These are phyloP conservation scores for Cinara cedri DNA, from an alignment of 2,888 invertebrate species.

Conservation along the genomic window DNA sequence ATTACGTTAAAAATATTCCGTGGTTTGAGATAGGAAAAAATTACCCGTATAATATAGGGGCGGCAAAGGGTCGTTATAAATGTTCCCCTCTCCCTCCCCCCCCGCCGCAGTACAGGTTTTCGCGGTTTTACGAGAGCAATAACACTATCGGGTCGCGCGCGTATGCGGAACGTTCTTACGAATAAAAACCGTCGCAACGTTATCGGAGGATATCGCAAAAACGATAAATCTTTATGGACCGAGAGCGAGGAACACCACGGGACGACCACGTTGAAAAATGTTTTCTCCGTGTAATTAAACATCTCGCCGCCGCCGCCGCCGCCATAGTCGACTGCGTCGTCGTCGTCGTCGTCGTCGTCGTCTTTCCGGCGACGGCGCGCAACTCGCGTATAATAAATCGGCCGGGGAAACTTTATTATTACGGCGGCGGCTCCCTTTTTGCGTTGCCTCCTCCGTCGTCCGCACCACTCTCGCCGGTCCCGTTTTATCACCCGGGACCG, in stretches of 20 bases:
- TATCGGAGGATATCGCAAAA: too few species aligned
- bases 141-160: not conserved
- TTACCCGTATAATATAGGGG: too few species aligned
- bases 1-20: too few species aligned
- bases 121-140: too few species aligned
- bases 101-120: too few species aligned
- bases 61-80: too few species aligned
- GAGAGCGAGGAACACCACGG: not conserved
- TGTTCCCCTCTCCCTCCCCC: too few species aligned
- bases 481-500: slow-evolving; percentile 37
- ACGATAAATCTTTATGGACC: not conserved
- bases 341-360: not conserved
- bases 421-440: slow-evolving; percentile 6
- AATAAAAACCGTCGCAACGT: too few species aligned
- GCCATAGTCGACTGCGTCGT: not conserved
- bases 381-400: slow-evolving; percentile 37
- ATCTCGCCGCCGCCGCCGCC: slow-evolving; percentile 8
- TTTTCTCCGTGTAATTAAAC: slow-evolving; percentile 29
- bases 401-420: slow-evolving; percentile 51
- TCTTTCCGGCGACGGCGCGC: slow-evolving; percentile 21
- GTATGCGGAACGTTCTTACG: too few species aligned
- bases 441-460: not conserved
- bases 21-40: too few species aligned
- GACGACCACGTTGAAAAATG: slow-evolving; percentile 11
- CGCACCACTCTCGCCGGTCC: not conserved